A percentile compares a stretch with the other conserved stretches of the same genome.
These are phyloP conservation scores for Thomomys bottae DNA, from an alignment of 2,113 vertebrate genomes.

Conservation along the genomic window DNA sequence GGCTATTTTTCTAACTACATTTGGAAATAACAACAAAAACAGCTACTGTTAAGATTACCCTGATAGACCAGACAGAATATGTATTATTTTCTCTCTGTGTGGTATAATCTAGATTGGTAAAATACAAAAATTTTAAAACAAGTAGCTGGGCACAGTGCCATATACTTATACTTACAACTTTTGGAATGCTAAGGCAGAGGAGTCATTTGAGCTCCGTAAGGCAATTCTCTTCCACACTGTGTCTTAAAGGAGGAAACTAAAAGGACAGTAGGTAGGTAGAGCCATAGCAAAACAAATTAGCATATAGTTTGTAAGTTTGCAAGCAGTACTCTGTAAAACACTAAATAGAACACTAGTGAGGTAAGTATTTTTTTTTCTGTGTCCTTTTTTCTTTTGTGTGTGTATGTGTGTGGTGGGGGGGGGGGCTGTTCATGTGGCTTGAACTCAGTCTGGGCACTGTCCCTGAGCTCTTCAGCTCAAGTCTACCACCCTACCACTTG, in stretches of 20 bases:
- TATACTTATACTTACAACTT: background rate
- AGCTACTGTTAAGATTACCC: background rate
- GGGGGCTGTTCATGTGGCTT: no score
- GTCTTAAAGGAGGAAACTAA: background rate
- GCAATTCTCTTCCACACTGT: background rate
- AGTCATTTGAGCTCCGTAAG: background rate
- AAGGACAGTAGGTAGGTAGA: background rate
- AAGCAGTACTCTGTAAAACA: background rate
- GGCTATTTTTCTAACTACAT: background rate
- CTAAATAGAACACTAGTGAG: background rate
- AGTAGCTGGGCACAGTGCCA: background rate
- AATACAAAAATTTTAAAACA: background rate
- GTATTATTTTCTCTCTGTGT: background rate
- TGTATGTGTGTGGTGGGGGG: no score
- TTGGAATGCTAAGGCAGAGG: background rate
- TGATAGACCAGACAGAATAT: background rate
- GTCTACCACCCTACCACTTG: no score
- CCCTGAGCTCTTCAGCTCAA: no score
- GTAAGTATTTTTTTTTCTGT: background rate
- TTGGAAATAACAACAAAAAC: no score
- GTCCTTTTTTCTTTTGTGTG: no score
- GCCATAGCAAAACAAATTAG: background rate
- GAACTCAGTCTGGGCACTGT: no score
- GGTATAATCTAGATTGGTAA: background rate
- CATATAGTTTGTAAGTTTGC: background rate